A percentile compares a stretch with the other conserved stretches of the same genome.
phyloP scores from a whole-genome alignment of 1,140 invertebrate species.

The Plectrocnemia conspersa region DNA sequence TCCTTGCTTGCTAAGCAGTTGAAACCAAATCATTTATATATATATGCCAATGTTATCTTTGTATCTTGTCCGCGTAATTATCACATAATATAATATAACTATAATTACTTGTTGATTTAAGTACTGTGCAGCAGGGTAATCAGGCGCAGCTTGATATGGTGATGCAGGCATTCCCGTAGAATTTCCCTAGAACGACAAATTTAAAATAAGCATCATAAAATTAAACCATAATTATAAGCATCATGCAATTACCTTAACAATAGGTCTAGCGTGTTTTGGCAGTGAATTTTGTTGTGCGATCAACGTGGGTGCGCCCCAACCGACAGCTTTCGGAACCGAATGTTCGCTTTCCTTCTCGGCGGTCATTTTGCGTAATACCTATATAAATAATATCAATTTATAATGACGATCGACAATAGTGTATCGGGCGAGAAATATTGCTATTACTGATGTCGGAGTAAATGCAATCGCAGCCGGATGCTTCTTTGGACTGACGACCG shows the following conservation, averaged over 20 bases:
- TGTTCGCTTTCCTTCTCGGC: conserved; percentile 71
- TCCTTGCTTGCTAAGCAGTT: no score
- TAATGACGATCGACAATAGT: not conserved
- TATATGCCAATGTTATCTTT: no score
- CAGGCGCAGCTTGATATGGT: conserved; percentile 38
- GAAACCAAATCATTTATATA: no score
- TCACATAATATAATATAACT: no score
- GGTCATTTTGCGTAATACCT: conserved; percentile 85
- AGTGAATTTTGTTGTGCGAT: conserved; percentile 38
- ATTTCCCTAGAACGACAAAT: conserved; percentile 20
- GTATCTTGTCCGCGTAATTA: no score
- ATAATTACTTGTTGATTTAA: conserved; percentile 44
- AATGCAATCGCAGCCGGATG: conserved; percentile 70
- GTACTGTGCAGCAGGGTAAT: conserved; percentile 42
- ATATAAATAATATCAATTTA: not conserved
- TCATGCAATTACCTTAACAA: conserved; percentile 45
- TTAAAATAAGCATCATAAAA: not conserved
- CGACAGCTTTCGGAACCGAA: conserved; percentile 42
- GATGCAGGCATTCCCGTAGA: conserved; percentile 34
- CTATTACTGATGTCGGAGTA: conserved; percentile 76
- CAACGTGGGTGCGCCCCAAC: conserved; percentile 40
- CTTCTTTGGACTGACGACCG: conserved; percentile 39
- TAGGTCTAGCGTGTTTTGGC: conserved; percentile 47
- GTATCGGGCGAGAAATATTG: not conserved
- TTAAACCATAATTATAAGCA: not conserved